These are phyloP conservation scores for Piscicola geometra DNA, from an alignment of 2,888 invertebrate species.

Conservation along the genomic window DNA sequence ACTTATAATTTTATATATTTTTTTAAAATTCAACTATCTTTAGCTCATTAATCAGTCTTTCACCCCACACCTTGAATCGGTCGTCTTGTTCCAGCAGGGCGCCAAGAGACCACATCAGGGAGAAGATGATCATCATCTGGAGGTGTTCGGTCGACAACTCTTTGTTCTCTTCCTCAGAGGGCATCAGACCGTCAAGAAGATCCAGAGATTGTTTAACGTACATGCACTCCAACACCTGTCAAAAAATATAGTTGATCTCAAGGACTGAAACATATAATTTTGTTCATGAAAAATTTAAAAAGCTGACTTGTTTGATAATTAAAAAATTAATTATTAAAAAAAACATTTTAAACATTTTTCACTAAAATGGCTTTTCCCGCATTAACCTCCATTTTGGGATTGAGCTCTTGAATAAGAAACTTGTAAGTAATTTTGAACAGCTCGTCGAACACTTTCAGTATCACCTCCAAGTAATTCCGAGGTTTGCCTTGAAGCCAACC, in stretches of 20 bases:
- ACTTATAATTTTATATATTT: too few species aligned
- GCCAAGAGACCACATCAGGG: constrained; percentile 85
- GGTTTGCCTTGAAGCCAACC: constrained; percentile 44
- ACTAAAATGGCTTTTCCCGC: constrained; percentile 1
- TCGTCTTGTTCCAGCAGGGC: constrained; percentile 79
- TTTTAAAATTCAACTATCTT: too few species aligned
- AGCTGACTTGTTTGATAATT: too few species aligned
- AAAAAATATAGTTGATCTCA: constrained; percentile 21
- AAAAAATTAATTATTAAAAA: background rate
- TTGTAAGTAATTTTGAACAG: constrained; percentile 70
- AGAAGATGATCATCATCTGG: constrained; percentile 77
- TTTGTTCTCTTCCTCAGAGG: constrained; percentile 60
- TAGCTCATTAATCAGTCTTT: too few species aligned
- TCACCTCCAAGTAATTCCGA: constrained; percentile 62
- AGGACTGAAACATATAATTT: too few species aligned
- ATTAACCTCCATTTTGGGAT: constrained; percentile 66
- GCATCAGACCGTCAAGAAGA: constrained; percentile 78
- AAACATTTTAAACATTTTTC: constrained; percentile 1
- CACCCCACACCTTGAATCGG: constrained; percentile 67
- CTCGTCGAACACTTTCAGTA: constrained; percentile 68
- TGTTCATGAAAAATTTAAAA: background rate
- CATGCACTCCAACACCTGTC: constrained; percentile 79
- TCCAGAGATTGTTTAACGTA: constrained; percentile 68
- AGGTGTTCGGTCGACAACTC: constrained; percentile 61
- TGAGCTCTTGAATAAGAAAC: constrained; percentile 79